phyloP scores from a whole-genome alignment of 2,888 invertebrate species.

The Ennomos quercinarius region DNA sequence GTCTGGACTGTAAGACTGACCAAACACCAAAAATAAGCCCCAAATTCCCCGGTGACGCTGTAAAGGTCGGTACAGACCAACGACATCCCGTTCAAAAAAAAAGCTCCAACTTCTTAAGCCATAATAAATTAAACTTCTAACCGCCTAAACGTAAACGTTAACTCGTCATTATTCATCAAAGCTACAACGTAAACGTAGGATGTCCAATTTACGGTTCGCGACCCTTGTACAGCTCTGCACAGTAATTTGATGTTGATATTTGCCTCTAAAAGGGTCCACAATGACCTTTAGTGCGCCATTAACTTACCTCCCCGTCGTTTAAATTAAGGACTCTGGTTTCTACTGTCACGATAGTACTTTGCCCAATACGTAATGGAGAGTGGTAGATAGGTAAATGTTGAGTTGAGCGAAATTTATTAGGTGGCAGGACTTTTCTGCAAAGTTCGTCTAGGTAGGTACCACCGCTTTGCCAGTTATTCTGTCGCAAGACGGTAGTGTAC shows the following conservation, averaged over 20 bases:
- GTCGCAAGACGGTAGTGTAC: too few species aligned
- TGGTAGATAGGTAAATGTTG: too few species aligned
- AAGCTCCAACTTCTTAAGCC: background rate
- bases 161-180: conserved; percentile 13
- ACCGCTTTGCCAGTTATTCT: too few species aligned
- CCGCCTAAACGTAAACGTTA: conserved; percentile 5
- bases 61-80: too few species aligned
- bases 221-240: conserved; percentile 28
- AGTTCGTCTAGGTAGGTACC: too few species aligned
- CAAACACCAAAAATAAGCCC: too few species aligned
- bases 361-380: too few species aligned
- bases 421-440: too few species aligned
- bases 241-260: conserved; percentile 34
- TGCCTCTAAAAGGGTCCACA: conserved; percentile 23
- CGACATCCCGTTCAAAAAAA: too few species aligned
- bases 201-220: conserved; percentile 11
- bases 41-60: too few species aligned
- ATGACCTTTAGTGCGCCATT: conserved; percentile 28
- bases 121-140: conserved; percentile 1
- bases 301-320: conserved; percentile 30
- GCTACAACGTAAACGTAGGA: conserved; percentile 2
- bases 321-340: conserved; percentile 27
- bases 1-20: too few species aligned
- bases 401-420: too few species aligned
- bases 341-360: background rate